A percentile compares a stretch with the other conserved stretches of the same genome.
These are phyloP conservation scores for Tychaedon coryphoeus DNA, from an alignment of 2,113 vertebrate genomes.

Conservation along the genomic window DNA sequence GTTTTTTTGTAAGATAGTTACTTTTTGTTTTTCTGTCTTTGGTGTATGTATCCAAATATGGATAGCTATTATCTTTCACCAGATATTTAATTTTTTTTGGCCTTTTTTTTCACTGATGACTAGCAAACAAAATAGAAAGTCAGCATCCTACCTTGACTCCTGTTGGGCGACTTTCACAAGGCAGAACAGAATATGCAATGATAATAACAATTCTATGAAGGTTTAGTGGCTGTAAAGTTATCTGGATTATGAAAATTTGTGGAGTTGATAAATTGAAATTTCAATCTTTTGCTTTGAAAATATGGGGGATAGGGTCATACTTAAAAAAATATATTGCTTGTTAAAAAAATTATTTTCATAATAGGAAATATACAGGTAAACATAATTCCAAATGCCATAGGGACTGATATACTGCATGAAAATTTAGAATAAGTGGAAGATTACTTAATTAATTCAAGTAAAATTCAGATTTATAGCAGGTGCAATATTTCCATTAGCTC, in stretches of 20 bases:
- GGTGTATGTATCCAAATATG: neutral
- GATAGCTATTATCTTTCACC: neutral
- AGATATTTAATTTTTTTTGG: neutral
- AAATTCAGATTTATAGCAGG: neutral
- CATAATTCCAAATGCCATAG: neutral
- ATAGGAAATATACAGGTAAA: neutral
- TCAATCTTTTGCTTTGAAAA: neutral
- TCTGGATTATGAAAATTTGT: neutral
- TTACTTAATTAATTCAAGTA: neutral
- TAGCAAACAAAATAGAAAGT: neutral
- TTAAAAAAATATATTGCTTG: neutral
- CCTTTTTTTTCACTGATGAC: neutral
- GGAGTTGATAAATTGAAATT: neutral
- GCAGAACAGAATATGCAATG: neutral
- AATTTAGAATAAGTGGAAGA: neutral
- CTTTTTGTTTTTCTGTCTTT: neutral
- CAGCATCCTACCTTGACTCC: neutral
- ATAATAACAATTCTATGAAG: neutral
- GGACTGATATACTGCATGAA: neutral
- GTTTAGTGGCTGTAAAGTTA: neutral
- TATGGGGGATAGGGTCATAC: rapidly evolving
- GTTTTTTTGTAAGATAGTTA: neutral
- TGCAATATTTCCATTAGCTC: neutral
- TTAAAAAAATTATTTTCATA: neutral
- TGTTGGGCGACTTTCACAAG: neutral